phyloP scores from a whole-genome alignment of 2,113 vertebrate species.

The Odontesthes bonariensis region DNA sequence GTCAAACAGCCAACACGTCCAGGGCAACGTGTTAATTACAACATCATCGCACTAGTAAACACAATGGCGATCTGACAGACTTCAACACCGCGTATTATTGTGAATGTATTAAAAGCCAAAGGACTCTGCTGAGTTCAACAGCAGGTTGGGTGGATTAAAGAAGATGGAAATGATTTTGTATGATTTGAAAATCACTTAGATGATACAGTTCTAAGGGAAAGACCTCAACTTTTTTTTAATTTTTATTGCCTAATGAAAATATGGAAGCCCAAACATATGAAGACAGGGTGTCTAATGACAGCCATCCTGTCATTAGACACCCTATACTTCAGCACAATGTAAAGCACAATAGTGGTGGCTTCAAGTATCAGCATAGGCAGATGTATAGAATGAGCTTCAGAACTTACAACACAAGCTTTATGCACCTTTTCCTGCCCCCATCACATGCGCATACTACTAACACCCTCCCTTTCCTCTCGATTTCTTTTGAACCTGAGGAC shows the following conservation, averaged over 20 bases:
- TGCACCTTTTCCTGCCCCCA: conserved; percentile 43
- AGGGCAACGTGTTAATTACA: conserved; percentile 70
- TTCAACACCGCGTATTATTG: conserved; percentile 4
- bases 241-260: conserved; percentile 25
- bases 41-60: conserved; percentile 53
- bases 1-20: conserved; percentile 72
- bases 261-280: conserved; percentile 26
- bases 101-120: not conserved
- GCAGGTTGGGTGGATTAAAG: not conserved
- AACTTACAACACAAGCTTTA: conserved; percentile 26
- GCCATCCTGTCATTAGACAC: conserved; percentile 9
- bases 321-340: conserved; percentile 8
- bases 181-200: not conserved
- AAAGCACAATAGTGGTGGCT: conserved; percentile 8
- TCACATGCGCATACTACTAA: conserved; percentile 30
- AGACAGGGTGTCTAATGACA: no score
- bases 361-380: conserved; percentile 23
- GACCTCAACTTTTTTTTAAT: no score
- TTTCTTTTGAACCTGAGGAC: conserved; percentile 63
- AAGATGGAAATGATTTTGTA: not conserved
- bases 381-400: conserved; percentile 13
- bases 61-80: conserved; percentile 29
- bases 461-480: conserved; percentile 37
- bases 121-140: not conserved
- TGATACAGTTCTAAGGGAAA: not conserved